These are phyloP conservation scores for Leptopilina drosophilae DNA, from an alignment of 2,888 invertebrate genomes.

Conservation along the genomic window DNA sequence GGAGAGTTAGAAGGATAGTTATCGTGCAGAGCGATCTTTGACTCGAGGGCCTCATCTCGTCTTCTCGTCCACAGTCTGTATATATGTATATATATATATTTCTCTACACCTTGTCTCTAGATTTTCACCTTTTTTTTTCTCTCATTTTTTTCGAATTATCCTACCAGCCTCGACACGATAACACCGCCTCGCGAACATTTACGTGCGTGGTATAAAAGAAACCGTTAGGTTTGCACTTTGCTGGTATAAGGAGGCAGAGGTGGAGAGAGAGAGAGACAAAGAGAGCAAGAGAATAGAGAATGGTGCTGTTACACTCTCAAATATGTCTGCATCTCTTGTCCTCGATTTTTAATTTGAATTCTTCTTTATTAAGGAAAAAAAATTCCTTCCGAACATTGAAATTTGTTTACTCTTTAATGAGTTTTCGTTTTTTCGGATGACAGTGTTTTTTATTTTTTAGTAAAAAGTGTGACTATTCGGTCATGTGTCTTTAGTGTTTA, in stretches of 20 bases:
- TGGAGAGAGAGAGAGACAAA: slow-evolving; percentile 45
- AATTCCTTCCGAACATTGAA: neutral
- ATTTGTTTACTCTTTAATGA: no score
- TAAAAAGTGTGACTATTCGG: no score
- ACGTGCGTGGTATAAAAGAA: slow-evolving; percentile 64
- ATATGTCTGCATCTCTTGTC: slow-evolving; percentile 26
- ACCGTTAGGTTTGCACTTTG: slow-evolving; percentile 68
- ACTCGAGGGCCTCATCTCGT: slow-evolving; percentile 43
- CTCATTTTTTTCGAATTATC: slow-evolving; percentile 46
- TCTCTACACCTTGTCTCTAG: slow-evolving; percentile 38
- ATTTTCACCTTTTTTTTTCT: slow-evolving; percentile 43
- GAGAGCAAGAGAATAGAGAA: slow-evolving; percentile 48
- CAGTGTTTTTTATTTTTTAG: no score
- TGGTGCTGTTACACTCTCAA: slow-evolving; percentile 24
- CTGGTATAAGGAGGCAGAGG: slow-evolving; percentile 44
- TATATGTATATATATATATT: neutral
- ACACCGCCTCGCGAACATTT: slow-evolving; percentile 63
- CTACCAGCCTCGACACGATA: slow-evolving; percentile 59
- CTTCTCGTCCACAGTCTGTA: slow-evolving; percentile 27
- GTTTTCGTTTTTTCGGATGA: no score
- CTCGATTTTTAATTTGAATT: neutral
- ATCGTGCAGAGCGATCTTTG: slow-evolving; percentile 53
- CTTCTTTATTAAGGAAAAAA: neutral
- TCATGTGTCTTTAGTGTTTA: no score
- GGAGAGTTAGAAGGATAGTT: slow-evolving; percentile 38